phyloP scores from a whole-genome alignment of 2,797 vertebrate species.

The Protonibea diacanthus region DNA sequence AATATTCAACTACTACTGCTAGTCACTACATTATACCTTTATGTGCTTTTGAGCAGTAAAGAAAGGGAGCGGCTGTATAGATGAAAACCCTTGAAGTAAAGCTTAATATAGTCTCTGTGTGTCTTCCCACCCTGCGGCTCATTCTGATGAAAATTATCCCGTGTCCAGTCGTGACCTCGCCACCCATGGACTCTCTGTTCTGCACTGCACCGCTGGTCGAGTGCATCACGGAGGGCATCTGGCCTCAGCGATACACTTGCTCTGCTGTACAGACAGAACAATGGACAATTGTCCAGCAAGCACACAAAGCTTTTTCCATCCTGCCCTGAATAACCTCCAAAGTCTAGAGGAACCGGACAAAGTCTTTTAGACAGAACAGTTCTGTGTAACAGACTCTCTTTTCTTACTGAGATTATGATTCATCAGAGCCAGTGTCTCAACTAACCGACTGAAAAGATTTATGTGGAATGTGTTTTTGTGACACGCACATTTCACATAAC shows the following conservation, averaged over 20 bases:
- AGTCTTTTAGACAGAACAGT: constrained; percentile 48
- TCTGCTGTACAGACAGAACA: constrained; percentile 57
- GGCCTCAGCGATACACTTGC: constrained; percentile 58
- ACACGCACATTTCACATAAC: constrained; percentile 68
- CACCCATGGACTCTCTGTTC: constrained; percentile 42
- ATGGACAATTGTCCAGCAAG: constrained; percentile 64
- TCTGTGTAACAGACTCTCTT: constrained; percentile 63
- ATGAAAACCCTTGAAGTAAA: constrained; percentile 14
- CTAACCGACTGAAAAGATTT: constrained; percentile 76
- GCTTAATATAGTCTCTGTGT: constrained; percentile 24
- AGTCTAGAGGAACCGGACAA: constrained; percentile 56
- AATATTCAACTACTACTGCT: neutral
- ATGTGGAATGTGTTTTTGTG: constrained; percentile 75
- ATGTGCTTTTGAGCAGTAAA: neutral
- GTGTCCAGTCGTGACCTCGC: constrained; percentile 31
- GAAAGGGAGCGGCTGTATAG: neutral
- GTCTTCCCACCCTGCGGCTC: constrained; percentile 20
- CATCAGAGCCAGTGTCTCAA: constrained; percentile 72
- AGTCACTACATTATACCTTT: neutral
- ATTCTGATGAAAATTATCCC: constrained; percentile 49
- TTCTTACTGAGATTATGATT: constrained; percentile 75
- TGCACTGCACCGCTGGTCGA: constrained; percentile 41
- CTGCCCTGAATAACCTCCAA: constrained; percentile 62
- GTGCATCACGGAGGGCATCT: constrained; percentile 63
- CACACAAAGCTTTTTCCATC: constrained; percentile 54